A percentile compares a stretch with the other conserved stretches of the same genome.
phyloP scores from a whole-genome alignment of 2,888 invertebrate species.

The Epirrita christyi region DNA sequence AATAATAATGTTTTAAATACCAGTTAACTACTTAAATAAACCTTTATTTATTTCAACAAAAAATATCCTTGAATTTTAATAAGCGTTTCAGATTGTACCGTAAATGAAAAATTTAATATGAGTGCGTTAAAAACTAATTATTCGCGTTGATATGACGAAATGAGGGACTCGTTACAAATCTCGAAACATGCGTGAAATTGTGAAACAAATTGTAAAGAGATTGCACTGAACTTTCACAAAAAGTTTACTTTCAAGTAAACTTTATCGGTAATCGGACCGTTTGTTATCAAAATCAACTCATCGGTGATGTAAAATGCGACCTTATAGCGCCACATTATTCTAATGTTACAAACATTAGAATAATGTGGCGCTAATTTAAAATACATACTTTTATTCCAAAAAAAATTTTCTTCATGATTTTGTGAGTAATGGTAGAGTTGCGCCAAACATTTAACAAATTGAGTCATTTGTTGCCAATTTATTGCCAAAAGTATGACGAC shows the following conservation, averaged over 20 bases:
- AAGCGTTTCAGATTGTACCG: conserved; percentile 4
- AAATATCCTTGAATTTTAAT: conserved; percentile 19
- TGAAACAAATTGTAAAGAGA: conserved; percentile 27
- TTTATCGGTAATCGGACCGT: conserved; percentile 29
- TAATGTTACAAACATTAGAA: too few species aligned
- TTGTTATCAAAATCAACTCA: conserved; percentile 29
- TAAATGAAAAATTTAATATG: conserved; percentile 8
- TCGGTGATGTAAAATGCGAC: conserved; percentile 24
- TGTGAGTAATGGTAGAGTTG: neutral
- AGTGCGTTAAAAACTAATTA: conserved; percentile 11
- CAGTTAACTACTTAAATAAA: neutral
- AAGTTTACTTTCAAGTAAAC: conserved; percentile 32
- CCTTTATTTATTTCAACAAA: conserved; percentile 15
- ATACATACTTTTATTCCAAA: neutral
- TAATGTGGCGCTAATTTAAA: too few species aligned
- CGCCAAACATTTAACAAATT: neutral
- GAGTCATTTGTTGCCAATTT: neutral
- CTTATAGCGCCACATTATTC: conserved; percentile 3
- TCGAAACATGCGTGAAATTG: conserved; percentile 31
- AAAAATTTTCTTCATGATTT: neutral
- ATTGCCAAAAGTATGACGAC: neutral
- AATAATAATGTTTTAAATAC: neutral
- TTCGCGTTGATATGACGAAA: conserved; percentile 16
- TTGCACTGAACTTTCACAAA: conserved; percentile 37
- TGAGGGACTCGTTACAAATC: conserved; percentile 20